Evolutionary conservation across 2,113 vertebrate species (phyloP), one percentile per base, ranked within the genome.

Genomic region (Scatophagus argus): DNA sequence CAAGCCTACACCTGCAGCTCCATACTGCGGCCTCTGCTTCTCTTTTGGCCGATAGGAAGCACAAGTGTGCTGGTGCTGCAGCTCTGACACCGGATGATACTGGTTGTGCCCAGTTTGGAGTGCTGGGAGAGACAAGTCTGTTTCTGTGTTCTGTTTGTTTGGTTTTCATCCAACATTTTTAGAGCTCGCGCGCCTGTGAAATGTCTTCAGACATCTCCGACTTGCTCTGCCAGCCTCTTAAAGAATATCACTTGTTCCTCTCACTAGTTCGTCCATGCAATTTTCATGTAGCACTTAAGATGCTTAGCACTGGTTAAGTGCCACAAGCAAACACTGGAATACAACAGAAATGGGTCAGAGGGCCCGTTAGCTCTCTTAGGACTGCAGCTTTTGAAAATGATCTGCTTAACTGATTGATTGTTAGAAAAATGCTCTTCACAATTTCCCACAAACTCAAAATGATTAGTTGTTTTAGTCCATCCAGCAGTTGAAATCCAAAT

Each of bases 11-110:
- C 52, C 43, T 54, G 25, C 29, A 47, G 1, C 38, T 74, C 25
- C 10, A 6, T 56, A 41, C 38, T 43, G 36, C 32, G 55, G 27
- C 60, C 59, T 31, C 51, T 36, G 55, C 13, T 64, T 64, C 23
- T 44, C 43, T 39, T 60, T 31, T 59, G 63, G 39, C 27, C 36
- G 23, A 67, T 13, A 74, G 54, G 56, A 62, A 61, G 10, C 63
- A 56, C 29, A 34, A 34, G 38, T 76, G 59, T 74, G 70, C 61
- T 64, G 49, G 39, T 59, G 32, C 65, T 58, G 70, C 75, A 62
- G 21, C 51, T 72, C 41, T 65, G 36, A 39, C 39, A 14, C 36
- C 39, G 19, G 51, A 4, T 47, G 55, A 58, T 58, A 46, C 32
- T 34, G 27, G 46, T 2, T 32, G 23, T 78, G 38, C 17, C 27